Evolutionary conservation across 2,888 invertebrate genomes (phyloP).

Genomic region (Hypercompe scribonia): DNA sequence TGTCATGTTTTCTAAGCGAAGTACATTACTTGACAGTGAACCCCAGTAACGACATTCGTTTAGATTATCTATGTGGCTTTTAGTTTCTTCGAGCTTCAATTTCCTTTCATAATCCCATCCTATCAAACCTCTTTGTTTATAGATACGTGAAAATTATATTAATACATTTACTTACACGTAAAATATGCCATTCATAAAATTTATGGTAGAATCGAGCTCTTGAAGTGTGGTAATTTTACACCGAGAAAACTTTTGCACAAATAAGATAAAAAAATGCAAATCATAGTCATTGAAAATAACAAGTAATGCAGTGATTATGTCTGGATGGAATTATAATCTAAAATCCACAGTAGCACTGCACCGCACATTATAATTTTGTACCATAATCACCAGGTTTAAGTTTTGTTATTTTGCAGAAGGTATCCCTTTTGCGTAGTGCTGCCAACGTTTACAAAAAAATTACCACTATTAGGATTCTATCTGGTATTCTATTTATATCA

Average conservation of each 20-base stretch:
- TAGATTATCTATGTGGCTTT: too few relatives aligned
- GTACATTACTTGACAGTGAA: too few relatives aligned
- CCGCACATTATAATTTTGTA: constrained; percentile 63
- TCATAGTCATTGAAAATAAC: constrained; percentile 65
- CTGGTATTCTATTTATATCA: not conserved
- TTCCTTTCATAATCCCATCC: too few relatives aligned
- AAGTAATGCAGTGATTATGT: constrained; percentile 55
- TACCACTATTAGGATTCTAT: not conserved
- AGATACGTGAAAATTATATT: not conserved
- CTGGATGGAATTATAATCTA: constrained; percentile 58
- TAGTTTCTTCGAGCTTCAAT: too few relatives aligned
- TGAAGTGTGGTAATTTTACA: not conserved
- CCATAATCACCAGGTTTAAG: constrained; percentile 67
- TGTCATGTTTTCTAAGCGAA: too few relatives aligned
- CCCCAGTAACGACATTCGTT: too few relatives aligned
- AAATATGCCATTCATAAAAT: not conserved
- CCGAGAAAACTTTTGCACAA: not conserved
- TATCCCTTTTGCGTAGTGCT: constrained; percentile 52
- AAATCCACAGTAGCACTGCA: constrained; percentile 47
- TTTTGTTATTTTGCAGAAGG: constrained; percentile 54
- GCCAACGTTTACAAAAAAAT: constrained; percentile 26
- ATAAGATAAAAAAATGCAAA: constrained; percentile 39
- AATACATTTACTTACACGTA: not conserved
- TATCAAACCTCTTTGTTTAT: not conserved
- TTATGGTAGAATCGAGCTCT: not conserved